Evolutionary conservation across 2,797 vertebrate genomes (phyloP).

Genomic region (Artibeus jamaicensis): DNA sequence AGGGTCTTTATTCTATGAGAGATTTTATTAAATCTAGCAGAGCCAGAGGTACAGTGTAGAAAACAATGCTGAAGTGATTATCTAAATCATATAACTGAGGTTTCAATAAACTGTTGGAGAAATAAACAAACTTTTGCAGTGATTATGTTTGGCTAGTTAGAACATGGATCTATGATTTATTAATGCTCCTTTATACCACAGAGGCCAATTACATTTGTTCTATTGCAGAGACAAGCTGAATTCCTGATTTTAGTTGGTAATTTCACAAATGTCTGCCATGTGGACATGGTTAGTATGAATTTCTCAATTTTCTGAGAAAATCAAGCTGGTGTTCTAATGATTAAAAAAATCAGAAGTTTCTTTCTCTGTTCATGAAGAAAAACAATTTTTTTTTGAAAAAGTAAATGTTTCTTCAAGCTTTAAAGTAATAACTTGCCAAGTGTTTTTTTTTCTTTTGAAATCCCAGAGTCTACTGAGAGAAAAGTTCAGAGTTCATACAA

Average conservation of each 20-base stretch:
- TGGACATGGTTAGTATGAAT: not conserved
- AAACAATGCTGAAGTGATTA: not conserved
- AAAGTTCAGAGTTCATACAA: conserved; percentile 21
- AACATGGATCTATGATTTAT: not conserved
- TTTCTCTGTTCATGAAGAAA: conserved; percentile 28
- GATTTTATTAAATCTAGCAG: conserved; percentile 23
- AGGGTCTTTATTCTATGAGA: not conserved
- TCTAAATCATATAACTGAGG: not conserved
- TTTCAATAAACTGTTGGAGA: conserved; percentile 19
- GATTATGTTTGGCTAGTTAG: conserved; percentile 2
- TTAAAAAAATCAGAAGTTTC: not conserved
- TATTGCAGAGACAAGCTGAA: conserved; percentile 8
- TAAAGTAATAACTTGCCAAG: conserved; percentile 28
- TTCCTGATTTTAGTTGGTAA: conserved; percentile 22
- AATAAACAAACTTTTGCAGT: not conserved
- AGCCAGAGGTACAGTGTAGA: not conserved
- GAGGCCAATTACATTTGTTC: conserved; percentile 4
- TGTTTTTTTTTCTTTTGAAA: conserved; percentile 49
- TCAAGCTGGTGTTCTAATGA: not conserved
- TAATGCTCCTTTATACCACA: conserved; percentile 9
- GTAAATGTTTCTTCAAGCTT: conserved; percentile 43
- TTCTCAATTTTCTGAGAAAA: conserved; percentile 38
- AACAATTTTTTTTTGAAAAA: not conserved
- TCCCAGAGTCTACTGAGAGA: not conserved
- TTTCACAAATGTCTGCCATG: conserved; percentile 11